Conservation (phyloP, 2,797 vertebrate species). For the Amphiprion clarkii region DNA sequence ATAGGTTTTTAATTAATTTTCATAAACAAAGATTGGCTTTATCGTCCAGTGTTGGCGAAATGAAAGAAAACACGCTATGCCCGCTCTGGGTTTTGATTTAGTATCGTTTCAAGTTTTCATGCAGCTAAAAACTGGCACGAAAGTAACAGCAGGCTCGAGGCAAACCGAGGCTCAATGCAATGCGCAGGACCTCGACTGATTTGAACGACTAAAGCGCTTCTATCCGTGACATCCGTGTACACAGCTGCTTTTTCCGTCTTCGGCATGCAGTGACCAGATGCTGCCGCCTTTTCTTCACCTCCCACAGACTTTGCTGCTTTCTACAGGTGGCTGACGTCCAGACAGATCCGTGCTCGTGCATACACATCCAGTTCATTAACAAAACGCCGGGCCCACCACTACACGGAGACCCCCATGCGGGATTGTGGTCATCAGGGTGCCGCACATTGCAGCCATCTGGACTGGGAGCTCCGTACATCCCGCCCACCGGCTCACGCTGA, state of each 20-base stretch:
- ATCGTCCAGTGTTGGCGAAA: background rate
- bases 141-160: background rate
- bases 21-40: too few relatives aligned
- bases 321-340: slow-evolving; percentile 35
- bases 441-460: slow-evolving; percentile 45
- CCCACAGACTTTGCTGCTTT: slow-evolving; percentile 1
- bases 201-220: background rate
- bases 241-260: slow-evolving; percentile 7
- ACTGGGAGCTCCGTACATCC: slow-evolving; percentile 21
- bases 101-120: background rate
- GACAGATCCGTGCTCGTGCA: background rate
- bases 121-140: background rate
- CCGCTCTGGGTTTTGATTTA: background rate
- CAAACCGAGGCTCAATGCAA: background rate
- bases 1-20: too few relatives aligned
- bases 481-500: background rate
- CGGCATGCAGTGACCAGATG: slow-evolving; percentile 9
- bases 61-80: background rate
- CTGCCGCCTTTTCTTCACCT: background rate
- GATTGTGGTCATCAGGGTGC: slow-evolving; percentile 29
- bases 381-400: background rate
- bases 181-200: background rate
- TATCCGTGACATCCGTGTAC: background rate
- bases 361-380: slow-evolving; percentile 29
- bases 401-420: background rate